Conservation (phyloP, 2,888 invertebrate species). For the Deroplatys truncata region DNA sequence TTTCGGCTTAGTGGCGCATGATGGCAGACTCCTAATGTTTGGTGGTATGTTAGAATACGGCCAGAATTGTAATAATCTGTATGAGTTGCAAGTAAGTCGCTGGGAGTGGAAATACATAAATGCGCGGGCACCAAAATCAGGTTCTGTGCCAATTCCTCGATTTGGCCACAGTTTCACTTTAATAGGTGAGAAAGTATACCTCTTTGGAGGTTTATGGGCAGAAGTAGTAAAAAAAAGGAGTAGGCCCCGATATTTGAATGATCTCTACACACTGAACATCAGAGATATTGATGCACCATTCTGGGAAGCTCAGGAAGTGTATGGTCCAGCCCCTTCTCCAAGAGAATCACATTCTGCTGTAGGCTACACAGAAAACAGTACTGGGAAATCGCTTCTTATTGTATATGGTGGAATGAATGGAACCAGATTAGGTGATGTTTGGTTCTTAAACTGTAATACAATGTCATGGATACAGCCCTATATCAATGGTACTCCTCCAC, state of each 20-base stretch:
- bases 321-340: neutral
- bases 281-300: neutral
- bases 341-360: neutral
- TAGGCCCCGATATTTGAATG: neutral
- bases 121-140: conserved; percentile 81
- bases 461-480: conserved; percentile 91
- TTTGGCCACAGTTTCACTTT: conserved; percentile 97
- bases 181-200: conserved; percentile 86
- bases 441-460: conserved; percentile 47
- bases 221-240: neutral
- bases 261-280: neutral
- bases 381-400: neutral
- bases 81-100: conserved; percentile 86
- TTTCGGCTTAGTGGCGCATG: conserved; percentile 96
- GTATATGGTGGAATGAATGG: neutral
- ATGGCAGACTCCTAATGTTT: conserved; percentile 91
- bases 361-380: neutral
- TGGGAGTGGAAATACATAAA: conserved; percentile 98
- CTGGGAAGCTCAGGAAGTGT: neutral
- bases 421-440: neutral
- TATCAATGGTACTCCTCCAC: conserved; percentile 78
- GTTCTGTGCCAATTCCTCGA: conserved; percentile 85
- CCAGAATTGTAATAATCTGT: conserved; percentile 96
- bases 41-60: conserved; percentile 99
- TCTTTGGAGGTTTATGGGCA: conserved; percentile 87